Base-by-base conservation (phyloP, 2,113 vertebrate genomes). In the Hypocryptadius cinnamomeus region DNA sequence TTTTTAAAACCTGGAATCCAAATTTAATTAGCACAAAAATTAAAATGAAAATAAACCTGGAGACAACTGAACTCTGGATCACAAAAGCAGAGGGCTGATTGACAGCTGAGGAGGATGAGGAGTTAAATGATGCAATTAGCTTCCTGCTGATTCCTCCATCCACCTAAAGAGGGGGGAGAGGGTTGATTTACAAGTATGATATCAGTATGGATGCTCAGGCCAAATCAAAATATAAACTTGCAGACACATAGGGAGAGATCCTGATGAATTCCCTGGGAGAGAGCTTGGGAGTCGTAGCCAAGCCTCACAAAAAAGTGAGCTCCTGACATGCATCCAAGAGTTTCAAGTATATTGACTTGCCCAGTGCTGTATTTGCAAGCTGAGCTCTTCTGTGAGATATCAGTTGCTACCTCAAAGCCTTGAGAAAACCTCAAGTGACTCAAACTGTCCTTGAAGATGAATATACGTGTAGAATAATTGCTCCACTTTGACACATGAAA, bases 161-260 rank as follows among this genome's bases (percentile, higher is more conserved):
- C 90, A 89, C 68, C 66, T 90, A 59, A 18, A 12, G 51, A 17
- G 17, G 18, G 70, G 40, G 40, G 42, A n/a, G n/a, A n/a, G 16
- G 9, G 18, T 37, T 73, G 72, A 89, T 76, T 72, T 79, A 61
- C 82, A 90, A 88, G 79, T 68, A 63, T 57, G 59, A 76, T 87
- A 93, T 93, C 76, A 66, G 88, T 80, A 80, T 68, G 44, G 48
- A 81, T 81, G 40, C 76, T 78, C 35, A 42, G 79, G 78, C 85
- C 92, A 95, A 96, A 91, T 56, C 56, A 91, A 94, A 95, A 96
- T 56, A 89, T 80, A 83, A 96, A 90, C 39, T 85, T 92, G 59
- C 50, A 92, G 76, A 85, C 39, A 80, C 44, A 93, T 42, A 89
- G 33, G 22, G 42, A 90, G 73, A 81, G 73, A 95, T 93, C 53